Percentiles rank a stretch among this genome's conserved stretches.
Conservation (phyloP, 2,113 vertebrate genomes). For the Coryphaenoides rupestris region DNA sequence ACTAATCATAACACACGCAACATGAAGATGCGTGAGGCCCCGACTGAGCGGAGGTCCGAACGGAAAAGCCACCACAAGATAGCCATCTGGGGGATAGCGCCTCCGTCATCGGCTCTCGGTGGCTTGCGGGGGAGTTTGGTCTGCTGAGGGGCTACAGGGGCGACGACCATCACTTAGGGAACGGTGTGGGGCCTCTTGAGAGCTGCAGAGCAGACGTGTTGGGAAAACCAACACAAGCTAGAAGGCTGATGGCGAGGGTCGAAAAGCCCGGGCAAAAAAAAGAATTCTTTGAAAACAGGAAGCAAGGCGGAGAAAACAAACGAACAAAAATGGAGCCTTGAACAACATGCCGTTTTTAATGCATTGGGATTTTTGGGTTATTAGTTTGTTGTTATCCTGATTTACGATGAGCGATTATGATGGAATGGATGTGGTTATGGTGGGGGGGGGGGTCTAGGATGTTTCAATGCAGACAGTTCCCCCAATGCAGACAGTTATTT, state of each 20-base stretch:
- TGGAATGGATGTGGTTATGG: conserved; percentile 20
- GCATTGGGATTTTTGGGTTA: conserved; percentile 15
- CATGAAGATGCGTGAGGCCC: conserved; percentile 39
- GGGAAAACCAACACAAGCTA: conserved; percentile 17
- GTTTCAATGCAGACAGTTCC: conserved; percentile 8
- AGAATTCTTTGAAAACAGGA: conserved; percentile 11
- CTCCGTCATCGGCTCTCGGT: conserved; percentile 47
- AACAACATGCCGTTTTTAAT: no score
- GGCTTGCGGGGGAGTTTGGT: neutral
- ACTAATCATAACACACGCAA: conserved; percentile 38
- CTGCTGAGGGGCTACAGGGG: conserved; percentile 21
- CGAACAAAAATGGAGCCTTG: neutral
- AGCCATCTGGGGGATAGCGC: conserved; percentile 40
- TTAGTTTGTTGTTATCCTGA: neutral
- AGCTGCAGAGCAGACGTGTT: conserved; percentile 6
- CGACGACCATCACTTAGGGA: conserved; percentile 10
- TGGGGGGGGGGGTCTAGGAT: neutral
- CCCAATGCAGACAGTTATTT: neutral
- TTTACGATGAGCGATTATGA: neutral
- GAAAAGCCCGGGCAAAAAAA: conserved; percentile 1
- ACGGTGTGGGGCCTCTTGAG: conserved; percentile 7
- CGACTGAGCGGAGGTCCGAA: conserved; percentile 24
- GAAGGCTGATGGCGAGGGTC: neutral
- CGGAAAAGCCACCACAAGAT: conserved; percentile 43
- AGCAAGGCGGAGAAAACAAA: neutral